Evolutionary conservation across 2,113 vertebrate genomes (phyloP).

Genomic region (Pedionomus torquatus): DNA sequence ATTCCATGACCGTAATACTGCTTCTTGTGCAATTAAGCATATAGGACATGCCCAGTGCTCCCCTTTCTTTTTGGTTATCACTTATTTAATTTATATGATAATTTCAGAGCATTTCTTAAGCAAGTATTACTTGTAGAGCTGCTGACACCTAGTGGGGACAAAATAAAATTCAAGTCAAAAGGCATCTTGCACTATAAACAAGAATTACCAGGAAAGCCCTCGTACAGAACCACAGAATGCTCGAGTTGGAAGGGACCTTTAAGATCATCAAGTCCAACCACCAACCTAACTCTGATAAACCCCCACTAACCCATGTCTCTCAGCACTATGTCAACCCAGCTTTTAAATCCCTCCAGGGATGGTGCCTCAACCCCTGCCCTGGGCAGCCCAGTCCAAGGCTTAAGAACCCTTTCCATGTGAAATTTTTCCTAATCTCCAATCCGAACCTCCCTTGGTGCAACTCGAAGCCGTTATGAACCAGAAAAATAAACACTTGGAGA

Average conservation of each 20-base stretch:
- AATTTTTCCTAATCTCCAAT: too few relatives aligned
- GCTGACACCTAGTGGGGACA: conserved; percentile 46
- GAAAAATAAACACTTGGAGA: neutral
- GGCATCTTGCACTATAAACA: neutral
- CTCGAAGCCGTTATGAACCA: neutral
- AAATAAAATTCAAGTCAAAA: neutral
- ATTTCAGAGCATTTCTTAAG: neutral
- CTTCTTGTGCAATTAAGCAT: neutral
- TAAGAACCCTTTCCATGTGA: too few relatives aligned
- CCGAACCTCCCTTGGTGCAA: too few relatives aligned
- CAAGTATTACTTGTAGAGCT: neutral
- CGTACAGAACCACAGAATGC: too few relatives aligned
- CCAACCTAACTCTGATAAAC: too few relatives aligned
- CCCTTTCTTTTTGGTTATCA: neutral
- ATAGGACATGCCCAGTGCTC: neutral
- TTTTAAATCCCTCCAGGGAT: too few relatives aligned
- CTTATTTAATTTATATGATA: neutral
- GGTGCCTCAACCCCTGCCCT: too few relatives aligned
- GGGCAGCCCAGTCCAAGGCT: too few relatives aligned
- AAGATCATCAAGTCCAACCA: too few relatives aligned
- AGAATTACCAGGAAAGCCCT: neutral
- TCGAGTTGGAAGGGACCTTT: too few relatives aligned
- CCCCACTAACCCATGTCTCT: too few relatives aligned
- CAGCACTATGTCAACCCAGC: too few relatives aligned
- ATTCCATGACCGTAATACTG: neutral